phyloP scores from a whole-genome alignment of 2,797 vertebrate genomes.

The Scleropages formosus region DNA sequence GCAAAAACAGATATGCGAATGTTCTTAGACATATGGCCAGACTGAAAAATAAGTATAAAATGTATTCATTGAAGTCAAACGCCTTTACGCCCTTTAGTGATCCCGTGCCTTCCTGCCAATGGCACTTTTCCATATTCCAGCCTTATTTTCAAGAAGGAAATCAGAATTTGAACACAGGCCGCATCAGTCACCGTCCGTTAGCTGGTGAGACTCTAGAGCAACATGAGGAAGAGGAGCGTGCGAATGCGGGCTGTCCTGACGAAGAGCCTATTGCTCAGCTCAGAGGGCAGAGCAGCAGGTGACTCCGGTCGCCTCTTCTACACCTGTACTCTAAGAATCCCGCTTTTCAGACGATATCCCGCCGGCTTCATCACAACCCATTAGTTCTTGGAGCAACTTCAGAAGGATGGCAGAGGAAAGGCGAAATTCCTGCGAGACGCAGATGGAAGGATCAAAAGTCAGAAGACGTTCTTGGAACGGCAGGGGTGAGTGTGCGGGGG shows the following conservation, averaged over 20 bases:
- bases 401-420: slow-evolving; percentile 81
- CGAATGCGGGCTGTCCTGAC: slow-evolving; percentile 37
- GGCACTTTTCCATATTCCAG: no score
- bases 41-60: no score
- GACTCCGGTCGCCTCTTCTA: slow-evolving; percentile 43
- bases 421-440: slow-evolving; percentile 82
- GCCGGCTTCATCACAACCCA: slow-evolving; percentile 87
- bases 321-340: slow-evolving; percentile 68
- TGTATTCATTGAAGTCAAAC: no score
- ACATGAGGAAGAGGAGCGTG: slow-evolving; percentile 48
- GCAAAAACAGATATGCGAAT: no score
- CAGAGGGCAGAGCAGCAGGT: no score
- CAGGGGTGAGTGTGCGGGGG: slow-evolving; percentile 54
- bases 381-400: slow-evolving; percentile 99
- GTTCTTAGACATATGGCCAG: no score
- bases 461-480: slow-evolving; percentile 76
- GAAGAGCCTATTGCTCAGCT: no score
- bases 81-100: no score
- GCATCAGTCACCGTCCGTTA: no score
- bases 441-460: slow-evolving; percentile 87
- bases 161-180: no score
- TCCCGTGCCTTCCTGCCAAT: no score
- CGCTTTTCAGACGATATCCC: slow-evolving; percentile 85
- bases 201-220: neutral
- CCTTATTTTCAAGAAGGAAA: slow-evolving; percentile 3